Conservation (phyloP, 2,888 invertebrate species). For the Leucophora obtusa region DNA sequence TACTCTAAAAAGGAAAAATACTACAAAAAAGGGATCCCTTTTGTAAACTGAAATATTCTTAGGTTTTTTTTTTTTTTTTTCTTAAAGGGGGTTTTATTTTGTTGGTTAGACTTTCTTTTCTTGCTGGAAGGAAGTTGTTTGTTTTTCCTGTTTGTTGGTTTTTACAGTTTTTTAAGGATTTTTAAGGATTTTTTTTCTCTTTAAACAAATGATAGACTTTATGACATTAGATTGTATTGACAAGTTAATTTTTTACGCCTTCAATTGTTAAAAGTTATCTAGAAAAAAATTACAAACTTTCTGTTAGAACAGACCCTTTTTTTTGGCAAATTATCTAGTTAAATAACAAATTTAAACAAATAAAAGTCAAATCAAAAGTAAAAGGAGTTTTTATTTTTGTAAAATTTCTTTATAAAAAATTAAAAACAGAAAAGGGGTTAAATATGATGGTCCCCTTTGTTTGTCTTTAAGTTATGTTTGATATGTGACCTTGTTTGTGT, state of each 20-base stretch:
- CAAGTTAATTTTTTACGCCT: conserved; percentile 78
- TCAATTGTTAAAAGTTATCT: conserved; percentile 70
- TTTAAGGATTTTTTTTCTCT: conserved; percentile 17
- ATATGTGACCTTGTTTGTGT: conserved; percentile 29
- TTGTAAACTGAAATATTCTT: conserved; percentile 4
- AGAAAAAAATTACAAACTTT: conserved; percentile 22
- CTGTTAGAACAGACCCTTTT: conserved; percentile 25
- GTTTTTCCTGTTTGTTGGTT: conserved; percentile 56
- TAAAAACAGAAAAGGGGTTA: conserved; percentile 1
- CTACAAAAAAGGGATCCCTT: conserved; percentile 17
- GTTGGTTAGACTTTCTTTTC: not conserved
- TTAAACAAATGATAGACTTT: conserved; percentile 41
- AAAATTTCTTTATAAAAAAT: not conserved
- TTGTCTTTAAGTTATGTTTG: conserved; percentile 12
- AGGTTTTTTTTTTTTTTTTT: conserved; percentile 3
- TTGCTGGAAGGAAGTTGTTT: conserved; percentile 58
- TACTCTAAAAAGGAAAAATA: conserved; percentile 60
- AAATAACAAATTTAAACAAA: conserved; percentile 58
- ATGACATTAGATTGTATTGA: conserved; percentile 71
- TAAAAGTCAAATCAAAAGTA: conserved; percentile 45
- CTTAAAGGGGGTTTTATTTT: conserved; percentile 16
- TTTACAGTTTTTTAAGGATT: conserved; percentile 7
- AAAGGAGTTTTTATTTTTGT: not conserved
- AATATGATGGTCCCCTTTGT: not conserved
- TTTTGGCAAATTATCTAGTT: conserved; percentile 59